phyloP scores from a whole-genome alignment of 2,797 vertebrate genomes.

The Melanotaenia pygmaea region DNA sequence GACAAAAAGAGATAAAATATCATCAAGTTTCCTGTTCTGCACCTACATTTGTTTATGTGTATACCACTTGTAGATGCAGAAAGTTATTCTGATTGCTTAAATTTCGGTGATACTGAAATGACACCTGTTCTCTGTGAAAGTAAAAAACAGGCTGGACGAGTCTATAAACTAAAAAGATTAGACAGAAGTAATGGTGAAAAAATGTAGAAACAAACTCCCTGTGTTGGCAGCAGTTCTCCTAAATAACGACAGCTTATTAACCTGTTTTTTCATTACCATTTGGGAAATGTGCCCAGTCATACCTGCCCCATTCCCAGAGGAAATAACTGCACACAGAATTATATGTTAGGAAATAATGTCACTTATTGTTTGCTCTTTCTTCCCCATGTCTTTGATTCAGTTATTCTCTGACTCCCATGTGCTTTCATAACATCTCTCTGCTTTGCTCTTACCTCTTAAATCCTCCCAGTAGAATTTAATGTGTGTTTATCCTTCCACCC shows the following conservation, averaged over 20 bases:
- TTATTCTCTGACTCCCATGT: constrained; percentile 48
- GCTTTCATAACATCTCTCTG: constrained; percentile 56
- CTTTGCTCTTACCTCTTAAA: constrained; percentile 57
- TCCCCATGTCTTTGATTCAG: constrained; percentile 31
- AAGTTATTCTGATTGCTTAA: constrained; percentile 4
- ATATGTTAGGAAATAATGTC: constrained; percentile 10
- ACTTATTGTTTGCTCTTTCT: constrained; percentile 33
- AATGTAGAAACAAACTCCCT: constrained; percentile 16
- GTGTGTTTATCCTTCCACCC: constrained; percentile 65
- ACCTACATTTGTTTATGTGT: constrained; percentile 5
- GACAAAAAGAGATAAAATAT: constrained; percentile 16
- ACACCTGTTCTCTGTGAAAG: constrained; percentile 22
- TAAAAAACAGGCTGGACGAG: constrained; percentile 27
- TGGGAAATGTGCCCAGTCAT: constrained; percentile 59
- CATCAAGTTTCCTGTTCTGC: not conserved
- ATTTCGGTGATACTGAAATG: not conserved
- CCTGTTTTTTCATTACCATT: constrained; percentile 64
- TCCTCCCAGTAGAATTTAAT: constrained; percentile 70
- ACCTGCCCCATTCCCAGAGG: constrained; percentile 43
- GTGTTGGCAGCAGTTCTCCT: constrained; percentile 21
- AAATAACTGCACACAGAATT: constrained; percentile 24
- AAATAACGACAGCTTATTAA: constrained; percentile 37
- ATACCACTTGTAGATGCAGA: not conserved
- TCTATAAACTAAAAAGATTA: constrained; percentile 33
- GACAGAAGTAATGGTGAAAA: constrained; percentile 7